Percentiles rank a stretch among this genome's conserved stretches.
These are phyloP conservation scores for Rattus rattus DNA, from an alignment of 2,113 vertebrate genomes.

Conservation along the genomic window DNA sequence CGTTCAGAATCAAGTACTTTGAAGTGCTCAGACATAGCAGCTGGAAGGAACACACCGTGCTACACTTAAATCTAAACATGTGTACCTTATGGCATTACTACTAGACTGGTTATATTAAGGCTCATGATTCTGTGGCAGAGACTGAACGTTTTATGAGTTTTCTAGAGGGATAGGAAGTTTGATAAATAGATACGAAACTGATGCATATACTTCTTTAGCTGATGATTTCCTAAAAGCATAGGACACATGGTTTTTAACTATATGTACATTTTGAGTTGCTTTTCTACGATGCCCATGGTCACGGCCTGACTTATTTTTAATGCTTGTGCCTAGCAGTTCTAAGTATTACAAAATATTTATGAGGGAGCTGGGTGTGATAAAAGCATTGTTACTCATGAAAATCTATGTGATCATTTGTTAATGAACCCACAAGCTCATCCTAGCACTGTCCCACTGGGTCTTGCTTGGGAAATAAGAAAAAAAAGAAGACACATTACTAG, in stretches of 20 bases:
- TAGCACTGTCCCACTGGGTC: background rate
- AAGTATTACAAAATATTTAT: background rate
- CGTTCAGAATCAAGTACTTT: slow-evolving; percentile 81
- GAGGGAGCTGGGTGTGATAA: background rate
- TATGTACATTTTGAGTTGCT: background rate
- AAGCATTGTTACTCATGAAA: background rate
- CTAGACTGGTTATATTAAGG: slow-evolving; percentile 37
- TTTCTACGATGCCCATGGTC: background rate
- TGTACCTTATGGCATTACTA: background rate
- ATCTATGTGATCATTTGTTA: background rate
- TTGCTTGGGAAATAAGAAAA: slow-evolving; percentile 57
- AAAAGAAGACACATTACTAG: background rate
- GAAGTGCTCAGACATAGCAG: slow-evolving; percentile 82
- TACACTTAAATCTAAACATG: slow-evolving; percentile 62
- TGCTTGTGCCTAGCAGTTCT: background rate
- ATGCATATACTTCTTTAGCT: slow-evolving; percentile 15
- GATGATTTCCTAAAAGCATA: slow-evolving; percentile 29
- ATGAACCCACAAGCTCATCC: background rate
- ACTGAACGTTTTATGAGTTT: background rate
- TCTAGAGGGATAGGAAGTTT: background rate
- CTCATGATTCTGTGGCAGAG: slow-evolving; percentile 12
- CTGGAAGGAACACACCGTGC: slow-evolving; percentile 55
- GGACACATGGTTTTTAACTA: background rate
- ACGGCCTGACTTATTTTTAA: background rate
- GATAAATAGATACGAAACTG: background rate